Evolutionary conservation across 2,797 vertebrate genomes (phyloP), one percentile per base, ranked within the genome.

Genomic region (Botia kubotai): DNA sequence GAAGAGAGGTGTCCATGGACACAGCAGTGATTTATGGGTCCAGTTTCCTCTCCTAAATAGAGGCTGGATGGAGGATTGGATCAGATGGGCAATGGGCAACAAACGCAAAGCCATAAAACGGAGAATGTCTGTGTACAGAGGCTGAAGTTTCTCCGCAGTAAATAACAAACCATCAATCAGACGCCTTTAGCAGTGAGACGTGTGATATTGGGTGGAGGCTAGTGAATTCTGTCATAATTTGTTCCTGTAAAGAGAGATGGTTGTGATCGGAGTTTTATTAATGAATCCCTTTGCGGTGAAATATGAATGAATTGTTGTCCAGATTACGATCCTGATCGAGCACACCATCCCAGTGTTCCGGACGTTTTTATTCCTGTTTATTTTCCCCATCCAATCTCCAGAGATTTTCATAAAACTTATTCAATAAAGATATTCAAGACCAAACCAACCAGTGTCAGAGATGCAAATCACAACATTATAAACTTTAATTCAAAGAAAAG

Each of bases 21-120:
- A 48, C 52, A 11, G 67, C 48, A 7, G 57, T 86, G 82, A 86
- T 86, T 86, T 84, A 86, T 86, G 82, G 76, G n/a, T 29, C 50
- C 50, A 23, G 60, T 82, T 82, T 80, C 70, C 74, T 69, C 21
- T 55, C 76, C 81, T 71, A 83, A 86, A 83, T 80, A 86, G 78
- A 84, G 76, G 46, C 69, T 63, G 74, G 82, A 81, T 74, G 63
- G 74, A 74, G 79, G 60, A 77, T 53, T 52, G 53, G 72, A 77
- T 83, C 78, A 53, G 72, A 77, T 77, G 82, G 82, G 81, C 68
- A 76, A 29, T 4, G 76, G 57, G 68, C 71, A n/a, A 63, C 33
- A 29, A 74, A 80, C 55, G 39, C 63, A 77, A 72, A 71, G 75
- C 71, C 68, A 75, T 79, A 83, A 75, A 72, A 72, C 58, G 39